Percentiles rank a stretch among this genome's conserved stretches.
Evolutionary conservation across 2,888 invertebrate species (phyloP).

Genomic region (Drosophila nigritarsus): DNA sequence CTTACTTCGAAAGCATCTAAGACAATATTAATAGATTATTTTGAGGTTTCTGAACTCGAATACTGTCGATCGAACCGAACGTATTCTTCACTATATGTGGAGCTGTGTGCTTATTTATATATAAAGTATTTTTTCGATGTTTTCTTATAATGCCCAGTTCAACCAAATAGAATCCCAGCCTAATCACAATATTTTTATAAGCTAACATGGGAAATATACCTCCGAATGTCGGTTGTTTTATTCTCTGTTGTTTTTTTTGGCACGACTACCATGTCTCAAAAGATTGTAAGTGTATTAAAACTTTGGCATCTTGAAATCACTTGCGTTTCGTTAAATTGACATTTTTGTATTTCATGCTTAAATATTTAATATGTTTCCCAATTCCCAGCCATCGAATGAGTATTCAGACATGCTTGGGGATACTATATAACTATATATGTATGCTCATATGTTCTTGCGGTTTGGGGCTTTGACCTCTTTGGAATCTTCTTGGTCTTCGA

Average conservation of each 20-base stretch:
- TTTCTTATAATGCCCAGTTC: background rate
- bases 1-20: background rate
- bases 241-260: background rate
- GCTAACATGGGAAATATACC: background rate
- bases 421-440: background rate
- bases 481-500: slow-evolving; percentile 11
- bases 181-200: background rate
- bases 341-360: slow-evolving; percentile 58
- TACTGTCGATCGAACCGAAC: background rate
- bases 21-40: background rate
- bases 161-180: background rate
- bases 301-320: background rate
- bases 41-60: background rate
- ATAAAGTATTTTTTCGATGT: background rate
- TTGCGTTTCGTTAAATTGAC: slow-evolving; percentile 39
- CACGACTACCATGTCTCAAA: background rate
- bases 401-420: slow-evolving; percentile 21
- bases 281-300: background rate
- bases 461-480: slow-evolving; percentile 43
- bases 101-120: too few relatives aligned
- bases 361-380: slow-evolving; percentile 66
- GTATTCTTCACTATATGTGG: background rate
- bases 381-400: slow-evolving; percentile 42
- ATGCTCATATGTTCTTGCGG: slow-evolving; percentile 12
- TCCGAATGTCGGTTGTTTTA: background rate